Evolutionary conservation across 2,888 invertebrate genomes (phyloP).

Genomic region (Leptopilina myrica): DNA sequence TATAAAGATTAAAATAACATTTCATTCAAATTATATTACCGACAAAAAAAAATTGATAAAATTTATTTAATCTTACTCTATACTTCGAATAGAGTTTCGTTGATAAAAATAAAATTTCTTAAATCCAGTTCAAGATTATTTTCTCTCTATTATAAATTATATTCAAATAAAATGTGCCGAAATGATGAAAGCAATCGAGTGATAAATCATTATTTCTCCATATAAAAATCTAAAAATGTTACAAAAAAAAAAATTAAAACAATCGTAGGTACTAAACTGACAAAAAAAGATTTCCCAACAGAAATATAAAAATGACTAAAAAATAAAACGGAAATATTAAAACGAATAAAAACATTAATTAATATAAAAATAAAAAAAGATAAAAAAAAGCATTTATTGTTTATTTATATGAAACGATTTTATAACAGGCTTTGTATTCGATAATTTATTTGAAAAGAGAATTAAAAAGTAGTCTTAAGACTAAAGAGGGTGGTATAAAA

Average conservation of each 20-base stretch:
- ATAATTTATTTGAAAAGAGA: too few species aligned
- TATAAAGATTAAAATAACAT: too few species aligned
- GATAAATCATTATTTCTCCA: background rate
- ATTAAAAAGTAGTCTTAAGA: too few species aligned
- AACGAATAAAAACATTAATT: too few species aligned
- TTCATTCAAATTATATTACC: too few species aligned
- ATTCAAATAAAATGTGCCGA: background rate
- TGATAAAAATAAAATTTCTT: slow-evolving; percentile 6
- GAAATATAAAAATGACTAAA: background rate
- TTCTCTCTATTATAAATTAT: background rate
- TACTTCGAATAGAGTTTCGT: background rate
- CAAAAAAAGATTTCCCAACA: background rate
- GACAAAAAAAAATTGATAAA: background rate
- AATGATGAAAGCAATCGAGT: background rate
- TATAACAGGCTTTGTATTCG: too few species aligned
- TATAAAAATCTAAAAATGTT: background rate
- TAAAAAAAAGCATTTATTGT: too few species aligned
- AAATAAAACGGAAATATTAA: too few species aligned
- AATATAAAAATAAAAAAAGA: too few species aligned
- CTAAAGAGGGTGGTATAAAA: too few species aligned
- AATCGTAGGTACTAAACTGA: background rate
- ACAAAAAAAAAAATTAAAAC: background rate
- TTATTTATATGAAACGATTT: too few species aligned
- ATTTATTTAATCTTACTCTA: background rate
- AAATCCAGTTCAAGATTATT: background rate